Percentiles rank a stretch among this genome's conserved stretches.
These are phyloP conservation scores for Geophilus truncorum DNA, from an alignment of 2,888 invertebrate genomes.

Conservation along the genomic window DNA sequence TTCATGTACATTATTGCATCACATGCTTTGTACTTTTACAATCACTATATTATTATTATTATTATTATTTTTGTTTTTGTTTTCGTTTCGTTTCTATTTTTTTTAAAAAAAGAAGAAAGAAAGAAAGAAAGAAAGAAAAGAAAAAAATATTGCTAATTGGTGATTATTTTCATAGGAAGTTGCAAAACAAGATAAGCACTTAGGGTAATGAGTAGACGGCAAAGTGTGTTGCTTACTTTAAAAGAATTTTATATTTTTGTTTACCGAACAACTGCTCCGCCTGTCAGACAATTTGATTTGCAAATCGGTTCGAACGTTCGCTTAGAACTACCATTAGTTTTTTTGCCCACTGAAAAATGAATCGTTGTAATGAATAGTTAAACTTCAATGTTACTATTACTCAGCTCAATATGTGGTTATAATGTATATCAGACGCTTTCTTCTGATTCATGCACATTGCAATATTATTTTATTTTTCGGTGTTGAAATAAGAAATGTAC, in stretches of 20 bases:
- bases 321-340: too few relatives aligned
- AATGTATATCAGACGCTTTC: neutral
- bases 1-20: neutral
- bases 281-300: neutral
- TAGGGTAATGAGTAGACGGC: neutral
- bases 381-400: neutral
- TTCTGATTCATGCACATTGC: neutral
- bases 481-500: neutral
- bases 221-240: too few relatives aligned
- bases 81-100: too few relatives aligned
- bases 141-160: too few relatives aligned
- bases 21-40: slow-evolving; percentile 2
- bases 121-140: neutral
- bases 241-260: neutral
- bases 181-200: neutral
- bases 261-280: neutral
- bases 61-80: too few relatives aligned
- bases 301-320: neutral
- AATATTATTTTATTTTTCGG: neutral
- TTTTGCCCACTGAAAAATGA: too few relatives aligned
- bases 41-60: neutral
- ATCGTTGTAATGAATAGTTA: neutral
- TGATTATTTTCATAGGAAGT: too few relatives aligned
- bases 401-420: neutral
- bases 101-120: too few relatives aligned